These are phyloP conservation scores for Sebastes miniatus DNA, from an alignment of 2,797 vertebrate species.

Conservation along the genomic window DNA sequence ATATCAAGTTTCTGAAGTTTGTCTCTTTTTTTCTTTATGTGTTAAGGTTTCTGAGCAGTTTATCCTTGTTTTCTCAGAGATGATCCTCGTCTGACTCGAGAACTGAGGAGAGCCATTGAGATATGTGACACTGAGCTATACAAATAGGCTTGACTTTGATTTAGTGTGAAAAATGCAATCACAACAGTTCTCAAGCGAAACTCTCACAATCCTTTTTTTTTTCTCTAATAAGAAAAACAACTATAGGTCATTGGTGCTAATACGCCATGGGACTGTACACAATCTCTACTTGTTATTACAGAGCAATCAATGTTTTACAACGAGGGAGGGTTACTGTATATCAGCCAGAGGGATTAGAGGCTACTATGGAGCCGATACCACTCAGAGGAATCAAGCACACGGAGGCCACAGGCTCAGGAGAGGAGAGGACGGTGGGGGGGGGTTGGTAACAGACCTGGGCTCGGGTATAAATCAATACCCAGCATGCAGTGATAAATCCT, in stretches of 20 bases:
- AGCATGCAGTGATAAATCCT: slow-evolving; percentile 76
- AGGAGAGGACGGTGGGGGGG: background rate
- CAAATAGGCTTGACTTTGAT: background rate
- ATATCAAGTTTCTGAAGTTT: background rate
- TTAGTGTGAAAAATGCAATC: slow-evolving; percentile 1
- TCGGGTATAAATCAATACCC: slow-evolving; percentile 77
- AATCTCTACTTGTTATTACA: slow-evolving; percentile 55
- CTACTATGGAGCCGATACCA: slow-evolving; percentile 45
- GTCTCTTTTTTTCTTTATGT: background rate
- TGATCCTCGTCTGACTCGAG: background rate
- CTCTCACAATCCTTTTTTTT: slow-evolving; percentile 7
- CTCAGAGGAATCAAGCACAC: slow-evolving; percentile 45
- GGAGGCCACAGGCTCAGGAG: slow-evolving; percentile 32
- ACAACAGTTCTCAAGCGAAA: background rate
- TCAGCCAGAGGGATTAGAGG: slow-evolving; percentile 58
- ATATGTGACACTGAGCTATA: background rate
- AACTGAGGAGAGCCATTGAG: background rate
- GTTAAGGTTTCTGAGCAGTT: background rate
- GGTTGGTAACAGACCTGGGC: slow-evolving; percentile 25
- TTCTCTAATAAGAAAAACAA: slow-evolving; percentile 1
- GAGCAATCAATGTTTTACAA: slow-evolving; percentile 62
- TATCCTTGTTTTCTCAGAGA: slow-evolving; percentile 1
- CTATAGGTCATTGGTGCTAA: slow-evolving; percentile 14
- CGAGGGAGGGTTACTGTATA: slow-evolving; percentile 42
- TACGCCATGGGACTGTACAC: slow-evolving; percentile 11